A percentile compares a stretch with the other conserved stretches of the same genome.
Conservation (phyloP, 2,888 invertebrate genomes). For the Sylvicola cinctus region DNA sequence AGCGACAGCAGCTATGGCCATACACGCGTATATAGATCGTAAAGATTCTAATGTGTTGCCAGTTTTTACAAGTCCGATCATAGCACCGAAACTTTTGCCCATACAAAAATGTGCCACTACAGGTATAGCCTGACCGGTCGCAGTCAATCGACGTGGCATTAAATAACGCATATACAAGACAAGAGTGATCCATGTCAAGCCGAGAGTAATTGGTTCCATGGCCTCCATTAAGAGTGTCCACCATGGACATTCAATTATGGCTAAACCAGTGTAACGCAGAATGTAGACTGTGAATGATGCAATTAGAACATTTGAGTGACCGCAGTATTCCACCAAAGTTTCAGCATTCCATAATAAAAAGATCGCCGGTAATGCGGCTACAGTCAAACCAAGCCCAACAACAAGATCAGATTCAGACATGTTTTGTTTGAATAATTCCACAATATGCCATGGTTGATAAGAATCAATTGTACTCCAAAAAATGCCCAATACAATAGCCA, state of each 20-base stretch:
- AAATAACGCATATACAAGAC: slow-evolving; percentile 64
- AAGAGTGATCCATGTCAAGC: slow-evolving; percentile 60
- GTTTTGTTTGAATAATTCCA: slow-evolving; percentile 8
- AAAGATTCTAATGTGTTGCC: slow-evolving; percentile 24
- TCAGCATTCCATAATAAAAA: slow-evolving; percentile 60
- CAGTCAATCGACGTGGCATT: slow-evolving; percentile 53
- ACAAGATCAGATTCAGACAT: not conserved
- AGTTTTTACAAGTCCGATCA: slow-evolving; percentile 33
- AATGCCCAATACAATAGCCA: slow-evolving; percentile 48
- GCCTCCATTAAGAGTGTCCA: slow-evolving; percentile 48
- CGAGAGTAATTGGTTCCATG: slow-evolving; percentile 54
- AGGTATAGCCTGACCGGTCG: slow-evolving; percentile 57
- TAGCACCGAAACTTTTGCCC: slow-evolving; percentile 51
- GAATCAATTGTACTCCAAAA: slow-evolving; percentile 67
- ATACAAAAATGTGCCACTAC: slow-evolving; percentile 62
- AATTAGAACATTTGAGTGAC: slow-evolving; percentile 62
- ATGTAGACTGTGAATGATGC: slow-evolving; percentile 65
- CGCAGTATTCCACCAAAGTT: slow-evolving; percentile 61
- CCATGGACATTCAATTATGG: slow-evolving; percentile 34
- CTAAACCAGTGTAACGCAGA: slow-evolving; percentile 45
- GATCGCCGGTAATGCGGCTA: slow-evolving; percentile 46
- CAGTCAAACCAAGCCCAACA: too few species aligned
- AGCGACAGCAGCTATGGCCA: slow-evolving; percentile 42
- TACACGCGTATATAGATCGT: slow-evolving; percentile 35
- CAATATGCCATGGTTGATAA: slow-evolving; percentile 45